A percentile compares a stretch with the other conserved stretches of the same genome.
phyloP scores from a whole-genome alignment of 2,888 invertebrate genomes.

The Drosophila anomelani region DNA sequence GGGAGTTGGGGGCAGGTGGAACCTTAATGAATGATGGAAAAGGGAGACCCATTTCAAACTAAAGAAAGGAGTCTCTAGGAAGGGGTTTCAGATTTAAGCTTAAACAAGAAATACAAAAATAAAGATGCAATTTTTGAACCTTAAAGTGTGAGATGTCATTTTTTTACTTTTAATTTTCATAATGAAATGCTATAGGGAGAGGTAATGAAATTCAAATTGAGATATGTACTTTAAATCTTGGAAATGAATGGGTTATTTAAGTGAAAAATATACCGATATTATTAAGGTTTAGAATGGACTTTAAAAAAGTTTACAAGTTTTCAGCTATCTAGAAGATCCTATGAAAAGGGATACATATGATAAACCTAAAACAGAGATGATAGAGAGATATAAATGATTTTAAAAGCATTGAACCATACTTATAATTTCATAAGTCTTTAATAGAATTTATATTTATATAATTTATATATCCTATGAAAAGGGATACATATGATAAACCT shows the following conservation, averaged over 20 bases:
- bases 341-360: no score
- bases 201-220: background rate
- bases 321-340: no score
- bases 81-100: background rate
- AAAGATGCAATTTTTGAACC: no score
- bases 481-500: no score
- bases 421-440: background rate
- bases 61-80: background rate
- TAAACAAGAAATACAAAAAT: no score
- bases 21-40: constrained; percentile 6
- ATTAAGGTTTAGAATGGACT: background rate
- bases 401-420: no score
- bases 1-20: background rate
- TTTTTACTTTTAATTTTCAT: no score
- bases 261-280: background rate
- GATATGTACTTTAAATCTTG: background rate
- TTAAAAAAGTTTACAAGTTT: no score
- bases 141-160: background rate
- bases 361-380: no score
- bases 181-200: background rate
- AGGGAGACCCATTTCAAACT: background rate
- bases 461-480: no score
- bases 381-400: no score
- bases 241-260: background rate
- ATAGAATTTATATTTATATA: background rate